Evolutionary conservation across 2,113 vertebrate species (phyloP), one percentile per base, ranked within the genome.

Genomic region (Rhombomys opimus): DNA sequence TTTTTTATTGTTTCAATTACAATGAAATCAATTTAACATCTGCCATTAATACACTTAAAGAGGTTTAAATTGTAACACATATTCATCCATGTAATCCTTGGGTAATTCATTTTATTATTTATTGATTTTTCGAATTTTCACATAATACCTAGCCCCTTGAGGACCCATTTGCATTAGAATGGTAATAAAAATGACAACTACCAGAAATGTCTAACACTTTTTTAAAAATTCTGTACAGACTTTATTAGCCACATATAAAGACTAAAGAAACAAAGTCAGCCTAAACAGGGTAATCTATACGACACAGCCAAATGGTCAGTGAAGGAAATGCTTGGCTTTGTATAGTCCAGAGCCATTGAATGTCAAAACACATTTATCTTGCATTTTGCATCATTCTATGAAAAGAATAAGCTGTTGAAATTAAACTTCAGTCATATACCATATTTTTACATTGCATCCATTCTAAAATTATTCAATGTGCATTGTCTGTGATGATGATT

Each of bases 401-500:
- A 78, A 77, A 54, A 65, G 90, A 76, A 50, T 4, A 54, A 78
- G n/a, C 38, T 61, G 2, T 80, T 73, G 72, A 80, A 87, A 80
- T 68, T 23, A 12, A 27, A 17, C 30, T 7, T 59, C 85, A 84
- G 86, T 89, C 54, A 61, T 22, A 75, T 30, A 63, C 9, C 10
- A 85, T 68, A 35, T 23, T 93, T 96, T 52, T 89, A 23, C 41
- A 88, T 32, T 23, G 12, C n/a, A 76, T 13, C 10, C 9, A 80
- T 85, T 95, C 95, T 94, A 76, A 61, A 76, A 50, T 92, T 87
- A 65, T 50, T 63, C 93, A 13, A 6, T 63, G 20, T 70, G 87
- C 67, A 57, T 92, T 93, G 3, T 87, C 94, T 12, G 38, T 89
- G 20, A 88, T 65, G 20, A 88, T 68, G 25, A 87, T 80, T 72